phyloP scores from a whole-genome alignment of 2,888 invertebrate genomes.

The Drosophila parthenogenetica region DNA sequence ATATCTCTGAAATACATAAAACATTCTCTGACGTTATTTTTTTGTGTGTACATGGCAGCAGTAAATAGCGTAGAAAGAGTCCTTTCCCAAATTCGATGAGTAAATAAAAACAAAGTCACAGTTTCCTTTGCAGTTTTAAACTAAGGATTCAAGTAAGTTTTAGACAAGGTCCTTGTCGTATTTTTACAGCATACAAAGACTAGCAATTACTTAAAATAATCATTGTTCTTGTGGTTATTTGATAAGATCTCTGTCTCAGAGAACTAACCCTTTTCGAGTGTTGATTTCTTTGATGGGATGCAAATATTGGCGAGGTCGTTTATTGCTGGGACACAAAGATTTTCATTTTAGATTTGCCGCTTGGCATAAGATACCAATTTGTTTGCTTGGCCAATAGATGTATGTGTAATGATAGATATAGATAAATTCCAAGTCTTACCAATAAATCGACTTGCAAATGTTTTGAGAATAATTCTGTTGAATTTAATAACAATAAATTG shows the following conservation, averaged over 20 bases:
- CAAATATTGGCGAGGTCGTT: constrained; percentile 31
- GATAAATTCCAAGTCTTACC: background rate
- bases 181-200: constrained; percentile 38
- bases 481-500: constrained; percentile 17
- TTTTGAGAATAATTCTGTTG: background rate
- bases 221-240: constrained; percentile 69
- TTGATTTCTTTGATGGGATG: constrained; percentile 43
- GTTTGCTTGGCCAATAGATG: constrained; percentile 15
- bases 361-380: constrained; percentile 38
- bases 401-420: constrained; percentile 3
- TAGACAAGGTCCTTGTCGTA: constrained; percentile 26
- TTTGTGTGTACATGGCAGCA: constrained; percentile 34
- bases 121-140: constrained; percentile 41
- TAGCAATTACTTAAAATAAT: constrained; percentile 77
- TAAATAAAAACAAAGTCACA: constrained; percentile 62
- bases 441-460: background rate
- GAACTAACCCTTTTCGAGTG: constrained; percentile 64
- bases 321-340: constrained; percentile 46
- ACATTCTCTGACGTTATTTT: constrained; percentile 22
- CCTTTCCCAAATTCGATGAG: constrained; percentile 9
- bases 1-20: constrained; percentile 44
- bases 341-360: constrained; percentile 67
- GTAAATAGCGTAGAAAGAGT: constrained; percentile 58
- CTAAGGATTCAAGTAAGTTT: constrained; percentile 27
- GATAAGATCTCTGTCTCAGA: constrained; percentile 72